Base-by-base conservation (phyloP, 2,113 vertebrate genomes). In the Pampusana beccarii region DNA sequence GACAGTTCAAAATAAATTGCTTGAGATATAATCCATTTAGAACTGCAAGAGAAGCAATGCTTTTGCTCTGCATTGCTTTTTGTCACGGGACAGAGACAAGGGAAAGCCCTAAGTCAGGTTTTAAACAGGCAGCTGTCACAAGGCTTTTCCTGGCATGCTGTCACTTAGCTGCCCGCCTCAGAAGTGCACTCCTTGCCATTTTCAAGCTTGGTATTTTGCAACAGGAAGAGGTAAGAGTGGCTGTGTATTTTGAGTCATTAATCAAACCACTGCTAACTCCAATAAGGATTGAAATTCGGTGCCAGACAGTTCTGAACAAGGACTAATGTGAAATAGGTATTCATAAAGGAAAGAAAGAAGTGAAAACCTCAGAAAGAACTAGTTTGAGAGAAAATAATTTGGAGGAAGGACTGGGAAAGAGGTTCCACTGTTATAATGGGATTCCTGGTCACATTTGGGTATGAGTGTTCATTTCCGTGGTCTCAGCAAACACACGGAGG, bases 31-130 rank as follows among this genome's bases (percentile, higher is more conserved):
- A 19, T 6, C 13, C 34, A 44, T 50, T 62, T 66, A 54, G 77
- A 73, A 46, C 20, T 11, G 13, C 25, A 31, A 28, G n/a, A n/a
- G 28, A 48, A 69, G n/a, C 0, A 0, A 21, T 4, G 38, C 11
- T 74, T 71, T 79, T 73, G 38, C 17, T 82, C 15, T 11, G 24
- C 28, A 3, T 6, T 58, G 61, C 10, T 50, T 34, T 79, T 15
- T 26, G 31, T 28, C 24, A 6, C 2, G 0, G 51, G 19, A 50
- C 0, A 0, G 60, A 80, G 53, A 18, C 36, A 15, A 21, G 10
- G 5, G 86, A 62, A 70, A 8, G 3, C 40, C 72, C 24, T 0
- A 5, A 25, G 33, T 11, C 6, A 58, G 14, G n/a, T 78, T 72
- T 71, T 7, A 36, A 67, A 42, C 9, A 31, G 51, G 65, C 53